Conservation (phyloP, 2,113 vertebrate genomes). For the Caloenas nicobarica region DNA sequence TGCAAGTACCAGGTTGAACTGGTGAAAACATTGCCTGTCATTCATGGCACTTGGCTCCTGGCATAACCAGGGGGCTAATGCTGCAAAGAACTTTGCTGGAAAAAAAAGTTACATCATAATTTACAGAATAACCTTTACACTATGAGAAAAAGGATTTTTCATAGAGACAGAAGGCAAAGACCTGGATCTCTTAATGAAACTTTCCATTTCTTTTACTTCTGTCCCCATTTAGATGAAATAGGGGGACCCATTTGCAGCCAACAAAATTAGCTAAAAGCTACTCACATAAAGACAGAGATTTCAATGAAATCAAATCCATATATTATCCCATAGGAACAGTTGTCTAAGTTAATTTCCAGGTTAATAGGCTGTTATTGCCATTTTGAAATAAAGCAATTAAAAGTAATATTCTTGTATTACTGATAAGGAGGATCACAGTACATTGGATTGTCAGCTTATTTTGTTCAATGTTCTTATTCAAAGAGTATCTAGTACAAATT, state of each 20-base stretch:
- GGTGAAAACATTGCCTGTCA: rapidly evolving
- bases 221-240: slow-evolving; percentile 59
- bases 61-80: background rate
- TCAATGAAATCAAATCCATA: slow-evolving; percentile 11
- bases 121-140: background rate
- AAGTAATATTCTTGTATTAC: slow-evolving; percentile 23
- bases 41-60: background rate
- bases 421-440: background rate
- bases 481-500: background rate
- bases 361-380: slow-evolving; percentile 22
- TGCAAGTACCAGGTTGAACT: background rate
- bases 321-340: slow-evolving; percentile 41
- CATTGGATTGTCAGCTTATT: background rate
- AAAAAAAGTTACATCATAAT: background rate
- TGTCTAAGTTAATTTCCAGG: slow-evolving; percentile 34
- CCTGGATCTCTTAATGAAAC: background rate
- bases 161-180: background rate
- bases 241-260: background rate
- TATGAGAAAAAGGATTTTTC: background rate
- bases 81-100: background rate
- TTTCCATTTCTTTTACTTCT: slow-evolving; percentile 25
- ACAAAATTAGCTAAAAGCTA: slow-evolving; percentile 47
- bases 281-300: slow-evolving; percentile 30
- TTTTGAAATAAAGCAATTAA: slow-evolving; percentile 41
- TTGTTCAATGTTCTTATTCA: background rate